Base-by-base conservation (phyloP, 2,113 vertebrate species). In the Ceratotherium simum region DNA sequence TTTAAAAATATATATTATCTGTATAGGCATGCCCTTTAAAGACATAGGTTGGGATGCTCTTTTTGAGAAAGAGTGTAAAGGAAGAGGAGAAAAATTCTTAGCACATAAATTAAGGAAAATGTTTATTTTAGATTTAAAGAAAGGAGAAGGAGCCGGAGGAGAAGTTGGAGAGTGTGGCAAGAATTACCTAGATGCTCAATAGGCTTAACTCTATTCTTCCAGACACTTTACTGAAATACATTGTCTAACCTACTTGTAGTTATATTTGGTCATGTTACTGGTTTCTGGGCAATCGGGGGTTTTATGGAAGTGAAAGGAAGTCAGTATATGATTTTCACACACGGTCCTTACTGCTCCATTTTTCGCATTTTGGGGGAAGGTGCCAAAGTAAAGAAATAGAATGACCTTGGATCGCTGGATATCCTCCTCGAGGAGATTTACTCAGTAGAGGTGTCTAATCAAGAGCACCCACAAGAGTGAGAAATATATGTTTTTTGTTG, bases 361-460 rank as follows among this genome's bases (percentile, higher is more conserved):
- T 81, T 75, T 60, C 16, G 69, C 39, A 23, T 60, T 56, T 67
- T 42, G 27, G 31, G 6, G 6, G 16, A 69, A 69, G 5, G 0
- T 8, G 21, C 23, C 6, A 12, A 80, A 36, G 29, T 3, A 36
- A 86, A 62, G 39, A 39, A 64, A 87, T 25, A 21, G 8, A 72
- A 85, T 13, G 10, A 51, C 3, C 17, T 29, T 33, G 10, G 25
- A 84, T 16, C 10, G 4, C 25, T 85, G 48, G 14, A 67, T 56
- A 42, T 12, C 21, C 0, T 62, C 25, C 3, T 42, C 1, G 4
- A 11, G 6, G 8, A 56, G 16, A 46, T 6, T 16, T 54, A 14
- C 42, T 85, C 31, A 31, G 23, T 18, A 78, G 21, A 80, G 8
- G 14, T 51, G 2, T 42, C 14, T 21, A 73, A 69, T 23, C 6